Conservation (phyloP, 2,888 invertebrate genomes). For the Troides aeacus region DNA sequence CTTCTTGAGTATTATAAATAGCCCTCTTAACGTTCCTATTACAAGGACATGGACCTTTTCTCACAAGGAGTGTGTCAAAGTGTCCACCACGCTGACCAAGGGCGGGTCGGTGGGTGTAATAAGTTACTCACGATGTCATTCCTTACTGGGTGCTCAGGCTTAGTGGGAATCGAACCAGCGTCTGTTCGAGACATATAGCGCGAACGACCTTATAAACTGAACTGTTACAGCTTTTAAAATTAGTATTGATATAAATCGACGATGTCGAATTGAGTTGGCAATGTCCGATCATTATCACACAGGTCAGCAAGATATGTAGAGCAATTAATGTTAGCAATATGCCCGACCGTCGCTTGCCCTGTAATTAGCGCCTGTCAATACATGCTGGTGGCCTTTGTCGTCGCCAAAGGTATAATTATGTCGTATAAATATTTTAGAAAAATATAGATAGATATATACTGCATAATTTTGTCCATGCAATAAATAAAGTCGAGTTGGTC, state of each 20-base stretch:
- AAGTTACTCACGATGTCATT: not conserved
- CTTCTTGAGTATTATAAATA: no score
- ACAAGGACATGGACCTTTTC: no score
- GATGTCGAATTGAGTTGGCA: constrained; percentile 8
- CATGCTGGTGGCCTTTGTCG: not conserved
- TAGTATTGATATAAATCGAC: not conserved
- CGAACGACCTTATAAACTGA: no score
- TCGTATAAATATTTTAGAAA: no score
- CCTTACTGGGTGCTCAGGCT: not conserved
- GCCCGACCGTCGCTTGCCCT: constrained; percentile 3
- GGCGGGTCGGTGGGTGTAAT: no score
- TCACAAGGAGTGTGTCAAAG: no score
- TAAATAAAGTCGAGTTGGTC: no score
- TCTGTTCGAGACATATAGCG: not conserved
- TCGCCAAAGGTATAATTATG: no score
- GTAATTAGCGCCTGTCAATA: constrained; percentile 17
- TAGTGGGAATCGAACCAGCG: not conserved
- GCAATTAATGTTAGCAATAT: constrained; percentile 11
- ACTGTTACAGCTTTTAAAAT: not conserved
- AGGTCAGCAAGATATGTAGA: not conserved
- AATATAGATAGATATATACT: no score
- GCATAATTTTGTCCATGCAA: no score
- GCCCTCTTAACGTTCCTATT: no score
- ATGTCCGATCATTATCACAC: constrained; percentile 5
- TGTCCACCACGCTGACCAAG: no score